Evolutionary conservation across 2,113 vertebrate genomes (phyloP), one percentile per base, ranked within the genome.

Genomic region (Epinephelus moara): DNA sequence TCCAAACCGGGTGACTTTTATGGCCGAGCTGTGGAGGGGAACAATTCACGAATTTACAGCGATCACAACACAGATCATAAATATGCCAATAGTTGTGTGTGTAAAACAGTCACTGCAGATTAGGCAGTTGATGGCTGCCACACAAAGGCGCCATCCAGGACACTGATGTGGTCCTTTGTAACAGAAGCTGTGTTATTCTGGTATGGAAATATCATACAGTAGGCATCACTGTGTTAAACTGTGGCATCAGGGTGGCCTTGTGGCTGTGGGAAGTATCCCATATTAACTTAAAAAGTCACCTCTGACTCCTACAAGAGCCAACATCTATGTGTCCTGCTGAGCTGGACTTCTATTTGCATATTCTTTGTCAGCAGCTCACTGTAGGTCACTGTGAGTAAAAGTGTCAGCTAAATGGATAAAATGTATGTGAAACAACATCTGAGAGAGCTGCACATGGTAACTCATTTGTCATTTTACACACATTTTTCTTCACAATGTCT

Each of bases 41-140:
- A 86, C 76, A 73, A 90, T 84, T 75, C 56, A 14, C 63, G 37
- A 27, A 74, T 91, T 85, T 81, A 89, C 67, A 71, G 66, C 49
- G 11, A 59, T 76, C 63, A 47, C 71, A 55, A 86, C 63, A 61
- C 59, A 74, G 25, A 77, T 78, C 83, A 82, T 87, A 85, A 85
- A 91, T 78, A 75, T 82, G 66, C 59, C 84, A 78, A 40, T 21
- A 12, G 50, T 30, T 68, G 37, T 80, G 63, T 78, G 40, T 73
- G 81, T 67, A 45, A 73, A 25, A 52, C 25, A 37, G 49, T 37
- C 17, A 56, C 62, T 84, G 73, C 69, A 77, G 63, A 89, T 55
- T 14, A 73, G 64, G 40, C 42, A 62, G 76, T 18, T 80, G 82
- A 90, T 42, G 59, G 81, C 73, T 70, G 78, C 56, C 78, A 84